These are phyloP conservation scores for Picus viridis DNA, from an alignment of 2,797 vertebrate species.

Conservation along the genomic window DNA sequence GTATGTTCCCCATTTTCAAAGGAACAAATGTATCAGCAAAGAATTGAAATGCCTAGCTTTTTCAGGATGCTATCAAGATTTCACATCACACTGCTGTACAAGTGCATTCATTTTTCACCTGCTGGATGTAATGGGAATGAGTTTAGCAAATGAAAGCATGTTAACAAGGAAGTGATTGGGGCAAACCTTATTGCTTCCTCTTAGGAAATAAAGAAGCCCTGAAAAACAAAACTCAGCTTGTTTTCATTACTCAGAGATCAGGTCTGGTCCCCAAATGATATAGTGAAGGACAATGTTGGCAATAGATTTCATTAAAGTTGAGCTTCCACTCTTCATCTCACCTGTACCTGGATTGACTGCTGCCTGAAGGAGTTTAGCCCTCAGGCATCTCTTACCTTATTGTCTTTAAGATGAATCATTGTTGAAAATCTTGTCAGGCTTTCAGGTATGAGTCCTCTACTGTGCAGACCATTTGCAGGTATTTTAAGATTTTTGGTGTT, in stretches of 20 bases:
- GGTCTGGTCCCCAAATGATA: background rate
- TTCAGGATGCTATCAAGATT: background rate
- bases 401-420: background rate
- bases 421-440: background rate
- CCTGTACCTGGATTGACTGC: background rate
- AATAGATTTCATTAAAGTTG: background rate
- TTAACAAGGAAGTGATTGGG: background rate
- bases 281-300: background rate
- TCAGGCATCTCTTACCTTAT: background rate
- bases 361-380: background rate
- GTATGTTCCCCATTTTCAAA: conserved; percentile 30
- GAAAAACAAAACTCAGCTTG: background rate
- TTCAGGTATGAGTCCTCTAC: background rate
- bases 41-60: conserved; percentile 30
- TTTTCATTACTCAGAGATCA: background rate
- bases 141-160: background rate
- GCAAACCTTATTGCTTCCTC: background rate
- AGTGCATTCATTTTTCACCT: conserved; percentile 22
- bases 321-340: background rate
- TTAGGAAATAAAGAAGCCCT: background rate
- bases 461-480: background rate
- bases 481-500: background rate
- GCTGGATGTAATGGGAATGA: background rate
- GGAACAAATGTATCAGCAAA: conserved; percentile 41
- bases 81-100: background rate